Base-by-base conservation (phyloP, 2,888 invertebrate species). In the Plusia festucae region DNA sequence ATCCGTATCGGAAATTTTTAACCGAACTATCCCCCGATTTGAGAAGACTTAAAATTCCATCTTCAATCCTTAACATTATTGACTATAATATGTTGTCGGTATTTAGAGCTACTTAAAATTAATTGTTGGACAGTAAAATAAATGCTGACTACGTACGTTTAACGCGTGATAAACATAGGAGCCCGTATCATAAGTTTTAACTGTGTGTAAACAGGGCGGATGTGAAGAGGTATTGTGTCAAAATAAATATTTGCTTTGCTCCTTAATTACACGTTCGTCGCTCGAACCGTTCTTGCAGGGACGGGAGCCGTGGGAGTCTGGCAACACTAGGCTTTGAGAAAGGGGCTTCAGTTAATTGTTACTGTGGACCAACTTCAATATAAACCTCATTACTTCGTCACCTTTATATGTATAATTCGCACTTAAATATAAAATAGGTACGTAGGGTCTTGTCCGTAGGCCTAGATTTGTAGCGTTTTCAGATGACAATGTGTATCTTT, bases 181-280 rank as follows among this genome's bases (percentile, higher is more conserved):
- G 63, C 60, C 62, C 68, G 64, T 65, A 70, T 67, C 66, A 73
- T 71, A 73, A 71, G 73, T 76, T 73, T 55, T 61, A 76, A 70
- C 76, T 65, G 61, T 60, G 58, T 61, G 65, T 53, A 73, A 70
- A 76, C 61, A 76, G 65, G 61, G 56, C 51, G 60, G 34, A 65
- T 73, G 63, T 52, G 54, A 55, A 68, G 62, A 73, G 67, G 78
- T 75, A 62, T 68, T 74, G 78, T 78, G 74, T 54, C 54, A 46
- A 68, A 71, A 69, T 78, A 71, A 80, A 78, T 72, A 67, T 78
- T 78, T 70, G 58, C 57, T 68, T 57, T 66, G 66, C 52, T 64
- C 65, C 61, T 70, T 77, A 80, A 77, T 77, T 79, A 52, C 62
- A 18, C 32, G 61, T 15, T 34, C 40, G 60, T 32, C 55, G 53